These are phyloP conservation scores for Eufriesea mexicana DNA, from an alignment of 1,140 invertebrate species.

Conservation along the genomic window DNA sequence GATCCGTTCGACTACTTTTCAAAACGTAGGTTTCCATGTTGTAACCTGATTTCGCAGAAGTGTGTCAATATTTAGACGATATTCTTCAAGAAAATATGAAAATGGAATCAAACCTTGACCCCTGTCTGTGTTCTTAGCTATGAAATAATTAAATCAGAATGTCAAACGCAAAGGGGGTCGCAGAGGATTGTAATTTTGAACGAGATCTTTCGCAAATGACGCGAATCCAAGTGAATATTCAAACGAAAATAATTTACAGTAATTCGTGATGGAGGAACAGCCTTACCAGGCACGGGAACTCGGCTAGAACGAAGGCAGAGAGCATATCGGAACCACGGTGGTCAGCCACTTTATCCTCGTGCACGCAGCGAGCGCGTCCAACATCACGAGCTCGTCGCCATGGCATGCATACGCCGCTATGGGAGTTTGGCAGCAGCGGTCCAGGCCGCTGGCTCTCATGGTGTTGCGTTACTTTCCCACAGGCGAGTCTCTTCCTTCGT, in stretches of 20 bases:
- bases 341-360: constrained; percentile 64
- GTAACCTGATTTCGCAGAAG: too few species aligned
- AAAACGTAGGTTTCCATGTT: too few species aligned
- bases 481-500: constrained; percentile 64
- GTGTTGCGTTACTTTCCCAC: constrained; percentile 82
- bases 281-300: not conserved
- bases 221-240: too few species aligned
- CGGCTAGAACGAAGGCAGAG: constrained; percentile 35
- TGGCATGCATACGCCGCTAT: constrained; percentile 60
- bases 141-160: too few species aligned
- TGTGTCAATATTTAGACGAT: too few species aligned
- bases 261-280: not conserved
- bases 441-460: constrained; percentile 77
- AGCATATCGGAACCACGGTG: constrained; percentile 72
- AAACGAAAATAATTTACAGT: not conserved
- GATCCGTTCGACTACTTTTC: too few species aligned
- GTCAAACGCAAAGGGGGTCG: too few species aligned
- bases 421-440: constrained; percentile 78
- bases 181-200: too few species aligned
- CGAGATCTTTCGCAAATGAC: too few species aligned
- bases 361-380: constrained; percentile 43
- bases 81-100: too few species aligned
- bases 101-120: too few species aligned
- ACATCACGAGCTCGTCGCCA: constrained; percentile 24
- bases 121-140: too few species aligned